A percentile compares a stretch with the other conserved stretches of the same genome.
phyloP scores from a whole-genome alignment of 2,113 vertebrate genomes.

The Scartelaos histophorus region DNA sequence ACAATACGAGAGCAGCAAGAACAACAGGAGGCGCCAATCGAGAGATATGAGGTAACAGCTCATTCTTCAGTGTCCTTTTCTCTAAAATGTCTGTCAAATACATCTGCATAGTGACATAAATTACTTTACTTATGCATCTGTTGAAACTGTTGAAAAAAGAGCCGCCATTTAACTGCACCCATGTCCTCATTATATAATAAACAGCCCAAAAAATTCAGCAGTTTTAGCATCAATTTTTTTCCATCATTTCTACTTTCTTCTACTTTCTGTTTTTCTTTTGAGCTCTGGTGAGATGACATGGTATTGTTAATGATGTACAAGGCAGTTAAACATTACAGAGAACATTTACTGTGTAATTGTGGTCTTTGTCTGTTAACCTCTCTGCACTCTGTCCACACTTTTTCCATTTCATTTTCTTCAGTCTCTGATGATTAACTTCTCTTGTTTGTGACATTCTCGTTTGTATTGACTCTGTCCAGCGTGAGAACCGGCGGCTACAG shows the following conservation, averaged over 20 bases:
- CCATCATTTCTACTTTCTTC: too few relatives aligned
- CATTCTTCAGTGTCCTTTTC: not conserved
- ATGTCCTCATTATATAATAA: too few relatives aligned
- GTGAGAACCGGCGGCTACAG: slow-evolving; percentile 94
- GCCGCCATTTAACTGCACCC: too few relatives aligned
- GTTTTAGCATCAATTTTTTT: too few relatives aligned
- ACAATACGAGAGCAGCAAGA: slow-evolving; percentile 95
- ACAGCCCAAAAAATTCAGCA: too few relatives aligned
- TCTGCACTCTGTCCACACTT: not conserved
- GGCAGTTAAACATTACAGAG: slow-evolving; percentile 51
- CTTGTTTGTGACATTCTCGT: slow-evolving; percentile 1
- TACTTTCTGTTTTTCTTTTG: not conserved
- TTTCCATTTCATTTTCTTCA: slow-evolving; percentile 5
- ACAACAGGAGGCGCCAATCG: slow-evolving; percentile 95
- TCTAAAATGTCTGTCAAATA: not conserved
- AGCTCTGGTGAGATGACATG: not conserved
- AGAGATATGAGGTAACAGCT: slow-evolving; percentile 89
- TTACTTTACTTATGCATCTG: too few relatives aligned
- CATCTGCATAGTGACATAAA: not conserved
- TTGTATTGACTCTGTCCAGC: slow-evolving; percentile 62
- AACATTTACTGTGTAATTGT: not conserved
- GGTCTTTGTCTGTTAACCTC: slow-evolving; percentile 19
- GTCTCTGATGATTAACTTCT: slow-evolving; percentile 23
- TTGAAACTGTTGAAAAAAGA: too few relatives aligned
- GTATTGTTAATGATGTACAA: slow-evolving; percentile 36